phyloP scores from a whole-genome alignment of 2,888 invertebrate genomes.

The Plagodis dolabraria region DNA sequence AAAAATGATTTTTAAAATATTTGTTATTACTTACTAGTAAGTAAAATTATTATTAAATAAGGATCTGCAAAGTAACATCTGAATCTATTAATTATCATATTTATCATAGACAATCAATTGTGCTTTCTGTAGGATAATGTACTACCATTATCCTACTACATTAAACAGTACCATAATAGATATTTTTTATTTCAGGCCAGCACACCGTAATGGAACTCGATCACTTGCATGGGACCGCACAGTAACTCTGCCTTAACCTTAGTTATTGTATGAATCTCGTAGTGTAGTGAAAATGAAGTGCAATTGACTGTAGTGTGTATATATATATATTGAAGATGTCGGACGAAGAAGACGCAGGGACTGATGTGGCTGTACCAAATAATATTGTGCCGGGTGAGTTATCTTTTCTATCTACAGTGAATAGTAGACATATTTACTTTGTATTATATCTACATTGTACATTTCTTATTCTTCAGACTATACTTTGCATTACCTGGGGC shows the following conservation, averaged over 20 bases:
- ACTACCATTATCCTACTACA: too few species aligned
- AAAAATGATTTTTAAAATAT: too few species aligned
- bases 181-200: conserved; percentile 4
- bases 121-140: too few species aligned
- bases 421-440: too few species aligned
- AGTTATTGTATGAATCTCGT: conserved; percentile 56
- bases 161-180: neutral
- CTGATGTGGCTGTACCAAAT: conserved; percentile 73
- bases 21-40: too few species aligned
- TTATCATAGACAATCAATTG: too few species aligned
- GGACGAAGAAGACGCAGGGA: conserved; percentile 78
- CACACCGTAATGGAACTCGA: conserved; percentile 6
- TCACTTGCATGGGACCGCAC: neutral
- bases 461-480: too few species aligned
- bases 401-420: neutral
- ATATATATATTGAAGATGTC: conserved; percentile 62
- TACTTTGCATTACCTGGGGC: too few species aligned
- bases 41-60: too few species aligned
- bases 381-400: conserved; percentile 74
- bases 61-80: too few species aligned
- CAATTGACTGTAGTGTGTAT: conserved; percentile 31
- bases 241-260: conserved; percentile 12
- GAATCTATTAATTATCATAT: too few species aligned
- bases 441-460: too few species aligned
- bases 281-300: conserved; percentile 59